Evolutionary conservation across 2,888 invertebrate genomes (phyloP).

Genomic region (Neoaliturus tenellus): DNA sequence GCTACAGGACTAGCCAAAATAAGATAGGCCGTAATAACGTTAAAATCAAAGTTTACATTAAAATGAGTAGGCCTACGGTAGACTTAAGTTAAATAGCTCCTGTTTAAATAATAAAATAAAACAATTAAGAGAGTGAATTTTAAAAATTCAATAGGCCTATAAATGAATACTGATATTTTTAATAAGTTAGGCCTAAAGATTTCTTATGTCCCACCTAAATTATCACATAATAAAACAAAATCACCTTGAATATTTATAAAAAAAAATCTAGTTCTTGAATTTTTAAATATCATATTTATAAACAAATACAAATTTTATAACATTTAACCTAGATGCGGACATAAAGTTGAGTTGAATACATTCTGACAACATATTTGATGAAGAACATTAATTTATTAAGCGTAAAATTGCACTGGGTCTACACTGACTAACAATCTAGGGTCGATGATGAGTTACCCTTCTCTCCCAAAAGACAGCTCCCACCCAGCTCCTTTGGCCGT

Average conservation of each 20-base stretch:
- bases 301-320: background rate
- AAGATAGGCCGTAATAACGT: too few species aligned
- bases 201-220: too few species aligned
- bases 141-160: too few species aligned
- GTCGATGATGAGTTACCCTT: conserved; percentile 17
- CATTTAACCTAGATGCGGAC: background rate
- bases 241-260: background rate
- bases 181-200: too few species aligned
- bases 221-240: background rate
- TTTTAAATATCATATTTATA: background rate
- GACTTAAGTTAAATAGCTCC: too few species aligned
- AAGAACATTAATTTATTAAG: conserved; percentile 45
- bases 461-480: conserved; percentile 1
- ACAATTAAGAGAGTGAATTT: too few species aligned
- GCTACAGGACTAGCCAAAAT: too few species aligned
- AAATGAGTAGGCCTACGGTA: too few species aligned
- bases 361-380: conserved; percentile 10
- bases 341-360: background rate
- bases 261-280: too few species aligned
- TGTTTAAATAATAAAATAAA: too few species aligned
- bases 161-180: too few species aligned
- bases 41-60: too few species aligned
- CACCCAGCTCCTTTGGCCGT: conserved; percentile 36
- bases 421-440: conserved; percentile 30
- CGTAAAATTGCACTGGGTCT: conserved; percentile 52